phyloP scores from a whole-genome alignment of 2,113 vertebrate species.

The Desmodus rotundus region DNA sequence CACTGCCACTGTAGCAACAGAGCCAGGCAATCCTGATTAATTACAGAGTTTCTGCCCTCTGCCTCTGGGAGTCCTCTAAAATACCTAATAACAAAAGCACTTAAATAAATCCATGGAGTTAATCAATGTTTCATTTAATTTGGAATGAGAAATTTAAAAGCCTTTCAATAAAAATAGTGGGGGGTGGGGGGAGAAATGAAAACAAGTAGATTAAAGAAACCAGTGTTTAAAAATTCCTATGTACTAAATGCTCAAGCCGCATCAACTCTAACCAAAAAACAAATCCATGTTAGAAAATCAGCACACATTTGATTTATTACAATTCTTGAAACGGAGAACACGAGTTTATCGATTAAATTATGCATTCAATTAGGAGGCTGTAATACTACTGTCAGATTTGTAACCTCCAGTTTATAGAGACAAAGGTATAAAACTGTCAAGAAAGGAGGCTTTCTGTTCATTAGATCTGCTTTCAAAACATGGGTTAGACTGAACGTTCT shows the following conservation, averaged over 20 bases:
- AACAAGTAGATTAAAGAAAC: neutral
- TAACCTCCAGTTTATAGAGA: neutral
- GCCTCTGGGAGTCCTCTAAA: slow-evolving; percentile 43
- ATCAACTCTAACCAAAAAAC: slow-evolving; percentile 5
- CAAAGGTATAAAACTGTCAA: neutral
- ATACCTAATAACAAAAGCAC: slow-evolving; percentile 68
- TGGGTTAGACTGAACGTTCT: neutral
- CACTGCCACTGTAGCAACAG: slow-evolving; percentile 49
- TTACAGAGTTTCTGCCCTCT: slow-evolving; percentile 69
- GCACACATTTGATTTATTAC: neutral
- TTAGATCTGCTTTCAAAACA: neutral
- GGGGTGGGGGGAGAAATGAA: neutral
- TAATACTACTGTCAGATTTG: slow-evolving; percentile 14
- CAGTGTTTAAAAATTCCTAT: slow-evolving; percentile 42
- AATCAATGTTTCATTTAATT: slow-evolving; percentile 65
- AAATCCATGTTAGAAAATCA: slow-evolving; percentile 49
- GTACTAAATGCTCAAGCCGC: slow-evolving; percentile 25
- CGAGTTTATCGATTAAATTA: slow-evolving; percentile 50
- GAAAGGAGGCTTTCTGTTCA: neutral
- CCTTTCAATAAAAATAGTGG: slow-evolving; percentile 36
- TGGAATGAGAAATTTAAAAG: slow-evolving; percentile 63
- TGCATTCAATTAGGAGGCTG: slow-evolving; percentile 3
- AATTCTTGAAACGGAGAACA: slow-evolving; percentile 39
- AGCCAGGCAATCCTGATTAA: slow-evolving; percentile 72
- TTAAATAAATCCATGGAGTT: slow-evolving; percentile 51